These are phyloP conservation scores for Gisinianus flammeolus DNA, from an alignment of 2,888 invertebrate species.

Conservation along the genomic window DNA sequence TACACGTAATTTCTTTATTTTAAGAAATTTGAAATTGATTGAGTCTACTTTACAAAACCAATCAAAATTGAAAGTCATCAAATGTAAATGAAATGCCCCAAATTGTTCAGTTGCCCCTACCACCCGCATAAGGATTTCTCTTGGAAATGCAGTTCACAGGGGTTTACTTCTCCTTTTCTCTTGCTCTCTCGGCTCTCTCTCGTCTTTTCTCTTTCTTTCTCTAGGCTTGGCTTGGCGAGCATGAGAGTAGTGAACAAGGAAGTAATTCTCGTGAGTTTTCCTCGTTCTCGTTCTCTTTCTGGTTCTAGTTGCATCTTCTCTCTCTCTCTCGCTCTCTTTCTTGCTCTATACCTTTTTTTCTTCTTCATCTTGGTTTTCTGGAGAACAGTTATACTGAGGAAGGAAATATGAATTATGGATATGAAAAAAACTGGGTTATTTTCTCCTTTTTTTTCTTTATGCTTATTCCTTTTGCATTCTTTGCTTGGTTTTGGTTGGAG, in stretches of 20 bases:
- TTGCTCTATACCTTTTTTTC: not conserved
- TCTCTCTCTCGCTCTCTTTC: not conserved
- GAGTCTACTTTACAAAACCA: too few species aligned
- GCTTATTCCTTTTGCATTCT: not conserved
- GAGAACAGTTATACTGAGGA: slow-evolving; percentile 41
- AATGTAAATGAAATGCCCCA: too few species aligned
- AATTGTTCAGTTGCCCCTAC: too few species aligned
- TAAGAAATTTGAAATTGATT: too few species aligned
- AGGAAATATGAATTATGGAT: slow-evolving; percentile 52
- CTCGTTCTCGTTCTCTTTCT: not conserved
- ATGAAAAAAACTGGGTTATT: slow-evolving; percentile 49
- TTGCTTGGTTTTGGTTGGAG: too few species aligned
- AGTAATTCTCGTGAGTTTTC: too few species aligned
- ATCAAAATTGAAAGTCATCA: too few species aligned
- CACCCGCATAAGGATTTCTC: too few species aligned
- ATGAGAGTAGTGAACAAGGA: too few species aligned
- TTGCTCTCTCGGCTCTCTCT: not conserved
- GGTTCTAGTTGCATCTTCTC: not conserved
- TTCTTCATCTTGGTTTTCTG: slow-evolving; percentile 21
- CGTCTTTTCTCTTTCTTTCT: not conserved
- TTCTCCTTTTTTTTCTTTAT: slow-evolving; percentile 19
- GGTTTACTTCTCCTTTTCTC: too few species aligned
- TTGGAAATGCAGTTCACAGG: too few species aligned
- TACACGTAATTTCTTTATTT: too few species aligned
- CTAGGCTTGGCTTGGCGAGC: not conserved